Conservation (phyloP, 2,888 invertebrate species). For the Melanophora roralis region DNA sequence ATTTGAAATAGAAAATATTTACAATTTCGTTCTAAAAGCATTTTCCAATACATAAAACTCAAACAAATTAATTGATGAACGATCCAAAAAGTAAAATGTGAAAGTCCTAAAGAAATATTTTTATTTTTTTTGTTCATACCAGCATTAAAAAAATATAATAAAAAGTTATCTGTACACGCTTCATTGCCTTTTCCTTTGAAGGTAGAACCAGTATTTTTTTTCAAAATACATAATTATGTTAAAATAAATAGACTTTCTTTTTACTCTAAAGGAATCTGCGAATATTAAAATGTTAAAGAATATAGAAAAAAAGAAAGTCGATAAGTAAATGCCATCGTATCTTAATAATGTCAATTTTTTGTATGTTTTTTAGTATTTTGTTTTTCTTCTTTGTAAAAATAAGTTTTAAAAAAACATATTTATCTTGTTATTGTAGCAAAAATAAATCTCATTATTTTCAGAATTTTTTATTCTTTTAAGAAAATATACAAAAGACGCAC, state of each 20-base stretch:
- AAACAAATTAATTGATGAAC: constrained; percentile 8
- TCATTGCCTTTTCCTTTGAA: constrained; percentile 33
- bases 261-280: neutral
- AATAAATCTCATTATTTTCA: constrained; percentile 44
- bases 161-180: constrained; percentile 26
- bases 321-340: neutral
- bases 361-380: neutral
- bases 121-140: neutral
- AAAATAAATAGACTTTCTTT: neutral
- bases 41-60: constrained; percentile 26
- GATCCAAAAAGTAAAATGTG: neutral
- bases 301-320: neutral
- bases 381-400: neutral
- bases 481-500: too few species aligned
- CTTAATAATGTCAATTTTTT: constrained; percentile 31
- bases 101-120: neutral
- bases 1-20: neutral
- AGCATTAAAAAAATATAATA: neutral
- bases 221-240: constrained; percentile 5
- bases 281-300: constrained; percentile 6
- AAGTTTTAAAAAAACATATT: constrained; percentile 32
- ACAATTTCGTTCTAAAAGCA: constrained; percentile 6
- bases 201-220: constrained; percentile 19
- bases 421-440: constrained; percentile 47
- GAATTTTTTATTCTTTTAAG: too few species aligned